Evolutionary conservation across 2,797 vertebrate species (phyloP).

Genomic region (Darevskia mixta): DNA sequence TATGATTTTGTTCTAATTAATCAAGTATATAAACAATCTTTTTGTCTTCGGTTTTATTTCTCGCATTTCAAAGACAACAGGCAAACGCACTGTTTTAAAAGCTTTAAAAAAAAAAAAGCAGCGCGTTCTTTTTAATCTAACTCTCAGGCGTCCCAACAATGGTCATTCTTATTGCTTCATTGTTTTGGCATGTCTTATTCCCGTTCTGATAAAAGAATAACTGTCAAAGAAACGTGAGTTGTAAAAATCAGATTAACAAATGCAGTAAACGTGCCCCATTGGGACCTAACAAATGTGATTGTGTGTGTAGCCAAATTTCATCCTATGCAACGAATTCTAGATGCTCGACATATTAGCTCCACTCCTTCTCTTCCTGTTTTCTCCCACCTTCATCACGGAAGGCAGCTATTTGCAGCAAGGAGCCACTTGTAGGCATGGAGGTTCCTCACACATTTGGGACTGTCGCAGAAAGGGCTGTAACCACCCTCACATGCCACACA

Average conservation of each 20-base stretch:
- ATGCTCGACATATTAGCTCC: not conserved
- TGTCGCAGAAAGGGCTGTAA: too few relatives aligned
- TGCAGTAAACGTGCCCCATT: not conserved
- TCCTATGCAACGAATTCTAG: not conserved
- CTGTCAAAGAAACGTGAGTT: not conserved
- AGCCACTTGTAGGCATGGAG: too few relatives aligned
- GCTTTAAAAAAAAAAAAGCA: not conserved
- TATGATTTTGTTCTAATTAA: constrained; percentile 70
- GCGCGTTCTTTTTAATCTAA: constrained; percentile 48
- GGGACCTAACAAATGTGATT: not conserved
- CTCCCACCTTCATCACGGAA: too few relatives aligned
- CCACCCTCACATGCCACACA: too few relatives aligned
- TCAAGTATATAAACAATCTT: constrained; percentile 57
- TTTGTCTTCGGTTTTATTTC: constrained; percentile 72
- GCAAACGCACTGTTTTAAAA: constrained; percentile 54
- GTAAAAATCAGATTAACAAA: constrained; percentile 25
- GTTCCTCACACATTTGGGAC: too few relatives aligned
- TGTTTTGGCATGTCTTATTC: constrained; percentile 42
- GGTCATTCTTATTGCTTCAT: constrained; percentile 44
- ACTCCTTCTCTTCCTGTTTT: too few relatives aligned
- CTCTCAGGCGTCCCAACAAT: constrained; percentile 44
- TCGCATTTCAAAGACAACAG: constrained; percentile 66
- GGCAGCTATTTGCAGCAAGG: too few relatives aligned
- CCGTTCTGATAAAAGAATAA: constrained; percentile 45
- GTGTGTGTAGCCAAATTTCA: too few relatives aligned